A percentile compares a stretch with the other conserved stretches of the same genome.
These are phyloP conservation scores for Enteromius unitaeniatus DNA, from an alignment of 2,797 vertebrate species.

Conservation along the genomic window DNA sequence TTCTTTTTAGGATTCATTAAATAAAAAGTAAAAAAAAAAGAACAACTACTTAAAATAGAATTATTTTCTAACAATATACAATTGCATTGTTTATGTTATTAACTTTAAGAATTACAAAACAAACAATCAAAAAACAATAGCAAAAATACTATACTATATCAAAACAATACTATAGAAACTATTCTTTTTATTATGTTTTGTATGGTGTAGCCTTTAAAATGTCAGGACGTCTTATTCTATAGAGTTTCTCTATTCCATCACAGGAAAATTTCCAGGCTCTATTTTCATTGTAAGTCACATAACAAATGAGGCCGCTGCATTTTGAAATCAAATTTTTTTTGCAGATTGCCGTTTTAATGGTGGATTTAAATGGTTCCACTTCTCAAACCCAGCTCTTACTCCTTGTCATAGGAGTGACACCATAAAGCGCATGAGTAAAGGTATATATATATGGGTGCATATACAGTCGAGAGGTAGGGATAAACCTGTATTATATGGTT, in stretches of 20 bases:
- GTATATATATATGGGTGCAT: constrained; percentile 6
- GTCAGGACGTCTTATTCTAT: neutral
- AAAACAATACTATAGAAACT: no score
- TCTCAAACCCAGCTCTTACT: neutral
- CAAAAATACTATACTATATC: neutral
- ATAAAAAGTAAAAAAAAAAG: neutral
- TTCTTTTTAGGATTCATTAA: neutral
- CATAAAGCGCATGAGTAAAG: neutral
- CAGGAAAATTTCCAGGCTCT: neutral
- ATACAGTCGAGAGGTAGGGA: neutral
- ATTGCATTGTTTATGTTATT: neutral
- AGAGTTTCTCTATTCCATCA: neutral
- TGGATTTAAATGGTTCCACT: constrained; percentile 14
- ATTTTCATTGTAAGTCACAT: constrained; percentile 19
- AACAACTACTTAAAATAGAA: neutral
- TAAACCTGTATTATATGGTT: constrained; percentile 29
- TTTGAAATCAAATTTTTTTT: neutral
- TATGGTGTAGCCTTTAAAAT: neutral
- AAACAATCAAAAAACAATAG: neutral
- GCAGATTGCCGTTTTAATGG: constrained; percentile 7
- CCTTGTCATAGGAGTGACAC: neutral
- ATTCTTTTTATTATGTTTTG: neutral
- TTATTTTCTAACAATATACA: neutral
- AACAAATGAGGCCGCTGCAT: constrained; percentile 21
- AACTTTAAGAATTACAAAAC: neutral